Percentiles rank a stretch among this genome's conserved stretches.
Conservation (phyloP, 1,140 invertebrate genomes). For the Ephestia elutella region DNA sequence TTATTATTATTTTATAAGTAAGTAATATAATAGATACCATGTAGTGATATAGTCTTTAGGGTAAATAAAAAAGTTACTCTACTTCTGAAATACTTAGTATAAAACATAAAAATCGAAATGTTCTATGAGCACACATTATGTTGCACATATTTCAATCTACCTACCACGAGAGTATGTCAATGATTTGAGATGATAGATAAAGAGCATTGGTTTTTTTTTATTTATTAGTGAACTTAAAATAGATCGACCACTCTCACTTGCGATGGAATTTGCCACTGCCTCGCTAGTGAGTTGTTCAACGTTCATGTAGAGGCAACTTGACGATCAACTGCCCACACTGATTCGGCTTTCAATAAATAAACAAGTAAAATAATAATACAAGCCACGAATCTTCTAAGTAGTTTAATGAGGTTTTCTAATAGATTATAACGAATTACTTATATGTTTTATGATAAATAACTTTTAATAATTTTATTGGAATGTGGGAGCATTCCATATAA, state of each 20-base stretch:
- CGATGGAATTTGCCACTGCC: slow-evolving; percentile 23
- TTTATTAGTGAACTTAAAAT: slow-evolving; percentile 7
- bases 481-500: no score
- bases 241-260: slow-evolving; percentile 30
- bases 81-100: no score
- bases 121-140: no score
- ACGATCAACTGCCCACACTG: slow-evolving; percentile 20
- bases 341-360: neutral
- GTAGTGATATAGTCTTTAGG: no score
- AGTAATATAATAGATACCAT: no score
- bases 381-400: neutral
- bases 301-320: slow-evolving; percentile 15
- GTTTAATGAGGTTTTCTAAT: neutral
- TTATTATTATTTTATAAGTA: no score
- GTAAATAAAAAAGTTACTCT: no score
- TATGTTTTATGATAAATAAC: no score
- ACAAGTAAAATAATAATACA: neutral
- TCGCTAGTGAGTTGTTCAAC: slow-evolving; percentile 17
- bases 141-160: no score
- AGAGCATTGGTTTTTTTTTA: slow-evolving; percentile 6
- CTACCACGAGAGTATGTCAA: neutral
- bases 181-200: neutral
- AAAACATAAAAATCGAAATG: no score
- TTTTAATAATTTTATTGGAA: no score
- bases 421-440: no score